These are phyloP conservation scores for Notamacropus eugenii DNA, from an alignment of 2,797 vertebrate species.

Conservation along the genomic window DNA sequence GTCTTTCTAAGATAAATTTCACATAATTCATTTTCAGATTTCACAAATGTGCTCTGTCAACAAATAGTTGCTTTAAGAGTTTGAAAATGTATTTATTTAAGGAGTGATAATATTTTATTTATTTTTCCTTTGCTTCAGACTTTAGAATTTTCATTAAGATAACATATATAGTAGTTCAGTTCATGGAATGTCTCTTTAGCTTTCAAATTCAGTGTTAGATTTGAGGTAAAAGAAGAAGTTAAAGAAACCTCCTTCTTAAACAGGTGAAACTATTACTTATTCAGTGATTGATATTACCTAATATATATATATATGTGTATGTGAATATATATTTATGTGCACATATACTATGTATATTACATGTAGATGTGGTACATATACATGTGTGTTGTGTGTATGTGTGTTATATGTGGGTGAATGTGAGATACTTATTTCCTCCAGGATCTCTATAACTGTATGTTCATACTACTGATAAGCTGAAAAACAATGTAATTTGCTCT, in stretches of 20 bases:
- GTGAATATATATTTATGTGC: not conserved
- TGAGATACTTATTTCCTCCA: not conserved
- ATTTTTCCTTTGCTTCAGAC: not conserved
- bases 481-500: not conserved
- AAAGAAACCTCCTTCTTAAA: not conserved
- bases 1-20: not conserved
- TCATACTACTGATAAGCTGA: not conserved
- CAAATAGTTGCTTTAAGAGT: not conserved
- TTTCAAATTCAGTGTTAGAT: not conserved
- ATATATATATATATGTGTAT: not conserved
- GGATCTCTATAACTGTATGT: not conserved
- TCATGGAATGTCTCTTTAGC: not conserved
- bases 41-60: not conserved
- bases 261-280: not conserved
- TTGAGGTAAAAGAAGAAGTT: not conserved
- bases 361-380: not conserved
- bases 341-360: too few species aligned
- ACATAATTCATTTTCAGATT: not conserved
- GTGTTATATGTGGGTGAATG: too few species aligned
- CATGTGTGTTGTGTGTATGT: not conserved
- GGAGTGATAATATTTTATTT: not conserved
- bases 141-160: not conserved
- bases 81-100: not conserved
- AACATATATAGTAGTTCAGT: not conserved
- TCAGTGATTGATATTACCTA: not conserved